A percentile compares a stretch with the other conserved stretches of the same genome.
Evolutionary conservation across 1,140 invertebrate species (phyloP).

Genomic region (Scaptomyza hsui): DNA sequence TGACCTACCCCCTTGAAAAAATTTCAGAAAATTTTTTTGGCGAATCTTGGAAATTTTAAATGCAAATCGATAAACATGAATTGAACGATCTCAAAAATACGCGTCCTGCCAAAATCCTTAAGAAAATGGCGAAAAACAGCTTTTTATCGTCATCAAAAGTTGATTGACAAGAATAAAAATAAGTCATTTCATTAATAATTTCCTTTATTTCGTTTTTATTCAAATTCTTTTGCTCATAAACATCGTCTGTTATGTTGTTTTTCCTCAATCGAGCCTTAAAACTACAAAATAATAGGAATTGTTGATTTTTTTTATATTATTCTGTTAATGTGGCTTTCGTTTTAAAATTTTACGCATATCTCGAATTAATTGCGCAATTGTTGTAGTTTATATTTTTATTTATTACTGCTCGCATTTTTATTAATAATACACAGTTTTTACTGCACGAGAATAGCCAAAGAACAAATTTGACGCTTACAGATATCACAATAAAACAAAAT

Average conservation of each 20-base stretch:
- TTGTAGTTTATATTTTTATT: slow-evolving; percentile 14
- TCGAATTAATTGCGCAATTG: slow-evolving; percentile 18
- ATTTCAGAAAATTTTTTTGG: too few species aligned
- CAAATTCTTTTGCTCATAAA: slow-evolving; percentile 48
- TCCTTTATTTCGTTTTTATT: slow-evolving; percentile 65
- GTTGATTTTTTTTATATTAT: slow-evolving; percentile 33
- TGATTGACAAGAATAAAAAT: too few species aligned
- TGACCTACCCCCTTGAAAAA: too few species aligned
- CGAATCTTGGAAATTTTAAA: too few species aligned
- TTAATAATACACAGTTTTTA: slow-evolving; percentile 55
- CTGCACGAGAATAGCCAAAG: slow-evolving; percentile 63
- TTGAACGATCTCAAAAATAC: too few species aligned
- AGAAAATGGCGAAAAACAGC: too few species aligned
- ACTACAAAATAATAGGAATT: slow-evolving; percentile 79
- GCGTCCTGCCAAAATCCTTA: too few species aligned
- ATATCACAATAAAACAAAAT: slow-evolving; percentile 76
- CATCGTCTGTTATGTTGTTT: slow-evolving; percentile 36
- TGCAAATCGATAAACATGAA: too few species aligned
- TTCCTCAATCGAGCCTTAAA: slow-evolving; percentile 61
- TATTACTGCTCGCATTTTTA: slow-evolving; percentile 19
- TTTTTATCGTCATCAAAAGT: too few species aligned
- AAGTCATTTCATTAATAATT: too few species aligned
- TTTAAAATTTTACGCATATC: slow-evolving; percentile 57
- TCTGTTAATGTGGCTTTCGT: slow-evolving; percentile 16
- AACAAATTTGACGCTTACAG: slow-evolving; percentile 64